phyloP scores from a whole-genome alignment of 2,797 vertebrate genomes.

The Anomalospiza imberbis region DNA sequence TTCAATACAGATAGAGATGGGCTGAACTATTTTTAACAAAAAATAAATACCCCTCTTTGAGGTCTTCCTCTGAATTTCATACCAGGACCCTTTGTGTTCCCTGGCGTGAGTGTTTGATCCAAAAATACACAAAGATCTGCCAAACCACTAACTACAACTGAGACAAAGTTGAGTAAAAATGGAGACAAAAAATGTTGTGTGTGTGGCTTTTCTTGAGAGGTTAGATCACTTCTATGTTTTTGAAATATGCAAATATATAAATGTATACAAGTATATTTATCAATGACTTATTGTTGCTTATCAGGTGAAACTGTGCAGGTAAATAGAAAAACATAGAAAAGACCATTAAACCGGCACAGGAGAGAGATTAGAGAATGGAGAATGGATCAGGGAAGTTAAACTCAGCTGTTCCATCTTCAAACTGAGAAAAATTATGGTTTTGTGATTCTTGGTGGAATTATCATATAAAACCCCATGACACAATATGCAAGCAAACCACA shows the following conservation, averaged over 20 bases:
- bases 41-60: constrained; percentile 76
- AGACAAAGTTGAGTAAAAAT: constrained; percentile 52
- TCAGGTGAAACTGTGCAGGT: not conserved
- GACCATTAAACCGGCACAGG: not conserved
- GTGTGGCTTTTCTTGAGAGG: constrained; percentile 51
- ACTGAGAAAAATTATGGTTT: not conserved
- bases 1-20: constrained; percentile 77
- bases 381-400: not conserved
- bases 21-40: constrained; percentile 78
- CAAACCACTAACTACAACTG: constrained; percentile 79
- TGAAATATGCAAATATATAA: constrained; percentile 14
- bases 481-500: not conserved
- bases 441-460: constrained; percentile 1
- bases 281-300: not conserved
- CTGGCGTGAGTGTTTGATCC: constrained; percentile 75
- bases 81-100: constrained; percentile 76
- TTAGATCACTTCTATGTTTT: constrained; percentile 58
- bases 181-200: constrained; percentile 58
- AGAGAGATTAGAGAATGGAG: not conserved
- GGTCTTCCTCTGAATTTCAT: constrained; percentile 75
- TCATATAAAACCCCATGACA: constrained; percentile 9
- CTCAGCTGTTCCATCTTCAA: not conserved
- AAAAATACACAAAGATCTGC: constrained; percentile 72
- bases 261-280: not conserved
- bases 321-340: not conserved